Evolutionary conservation across 2,113 vertebrate genomes (phyloP), one percentile per base, ranked within the genome.

Genomic region (Caranx ignobilis): DNA sequence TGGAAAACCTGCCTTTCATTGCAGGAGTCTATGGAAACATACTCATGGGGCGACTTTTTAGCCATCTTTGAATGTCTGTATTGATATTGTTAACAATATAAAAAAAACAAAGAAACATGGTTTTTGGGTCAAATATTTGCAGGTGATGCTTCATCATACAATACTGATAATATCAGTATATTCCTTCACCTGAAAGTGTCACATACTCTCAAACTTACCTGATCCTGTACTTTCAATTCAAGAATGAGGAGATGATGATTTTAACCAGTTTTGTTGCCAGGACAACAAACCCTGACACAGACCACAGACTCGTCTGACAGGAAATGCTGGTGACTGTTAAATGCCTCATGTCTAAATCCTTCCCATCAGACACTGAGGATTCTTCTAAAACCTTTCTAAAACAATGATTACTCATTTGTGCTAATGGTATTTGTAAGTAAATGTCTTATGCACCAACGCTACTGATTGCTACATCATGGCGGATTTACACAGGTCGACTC

Each of bases 271-370:
- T 41, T 52, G 41, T 34, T 41, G 26, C 71, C 64, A 21, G 15
- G 64, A 72, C 52, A 89, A 50, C 75, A 71, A 66, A 18, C 39
- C 62, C 59, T 19, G 47, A 47, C 18, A 41, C 54, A 66, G 66
- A 47, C 61, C 60, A 79, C 10, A 61, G 6, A 19, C 26, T 70
- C 45, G 4, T 74, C 75, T 84, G 52, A 87, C 84, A 75, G 80
- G 79, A 86, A 83, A 74, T 75, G 77, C 83, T 87, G 67, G 68
- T 75, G 70, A 75, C 69, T 73, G 60, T 50, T 67, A 39, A 57
- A 78, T 45, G 18, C 18, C 64, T 70, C 32, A 71, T 72, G 87
- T 60, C 69, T 81, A 93, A 95, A 95, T 95, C 92, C 90, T 61
- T 31, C 45, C 57, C 59, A 45, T 13, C 50, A 21, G 6, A 59